Conservation (phyloP, 2,888 invertebrate genomes). For the Cephus pygmeus region DNA sequence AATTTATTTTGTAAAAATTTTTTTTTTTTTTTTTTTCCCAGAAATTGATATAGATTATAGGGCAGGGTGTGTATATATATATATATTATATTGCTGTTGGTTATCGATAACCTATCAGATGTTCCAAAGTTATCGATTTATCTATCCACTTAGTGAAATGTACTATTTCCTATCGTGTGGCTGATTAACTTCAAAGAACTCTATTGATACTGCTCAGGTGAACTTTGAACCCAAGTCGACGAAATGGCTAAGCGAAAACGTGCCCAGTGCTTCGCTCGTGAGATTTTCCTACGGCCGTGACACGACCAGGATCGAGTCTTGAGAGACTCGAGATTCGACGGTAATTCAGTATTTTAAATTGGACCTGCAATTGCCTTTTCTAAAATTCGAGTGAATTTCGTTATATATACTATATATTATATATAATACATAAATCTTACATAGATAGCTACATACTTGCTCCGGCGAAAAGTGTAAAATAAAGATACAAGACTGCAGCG, state of each 20-base stretch:
- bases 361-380: neutral
- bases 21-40: too few relatives aligned
- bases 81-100: too few relatives aligned
- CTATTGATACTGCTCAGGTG: neutral
- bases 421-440: too few relatives aligned
- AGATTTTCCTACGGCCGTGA: constrained; percentile 24
- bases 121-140: neutral
- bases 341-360: neutral
- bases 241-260: constrained; percentile 27
- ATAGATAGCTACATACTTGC: too few relatives aligned
- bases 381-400: neutral
- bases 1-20: too few relatives aligned
- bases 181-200: neutral
- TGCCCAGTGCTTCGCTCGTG: constrained; percentile 21
- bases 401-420: too few relatives aligned
- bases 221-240: constrained; percentile 12
- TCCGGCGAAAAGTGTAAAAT: neutral
- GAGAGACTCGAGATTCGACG: neutral
- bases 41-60: too few relatives aligned
- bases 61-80: too few relatives aligned
- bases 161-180: neutral
- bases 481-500: neutral
- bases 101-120: too few relatives aligned
- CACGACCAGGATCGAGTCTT: neutral
- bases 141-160: neutral